phyloP scores from a whole-genome alignment of 1,140 invertebrate species.

The Drosophila willistoni region DNA sequence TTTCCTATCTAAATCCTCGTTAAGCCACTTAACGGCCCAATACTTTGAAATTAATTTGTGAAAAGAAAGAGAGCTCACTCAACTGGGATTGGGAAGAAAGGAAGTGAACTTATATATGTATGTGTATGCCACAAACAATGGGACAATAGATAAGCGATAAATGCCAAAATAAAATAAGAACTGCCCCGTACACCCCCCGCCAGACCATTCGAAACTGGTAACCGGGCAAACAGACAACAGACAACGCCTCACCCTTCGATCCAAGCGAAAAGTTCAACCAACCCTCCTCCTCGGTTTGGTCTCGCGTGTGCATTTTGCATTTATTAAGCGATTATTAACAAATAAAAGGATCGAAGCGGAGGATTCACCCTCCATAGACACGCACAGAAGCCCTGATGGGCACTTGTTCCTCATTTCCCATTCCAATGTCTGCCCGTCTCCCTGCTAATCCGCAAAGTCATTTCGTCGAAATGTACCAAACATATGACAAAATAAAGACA shows the following conservation, averaged over 20 bases:
- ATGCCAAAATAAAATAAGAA: constrained; percentile 64
- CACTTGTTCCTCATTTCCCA: constrained; percentile 42
- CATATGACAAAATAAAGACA: constrained; percentile 64
- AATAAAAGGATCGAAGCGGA: constrained; percentile 53
- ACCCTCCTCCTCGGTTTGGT: constrained; percentile 13
- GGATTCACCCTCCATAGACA: constrained; percentile 37
- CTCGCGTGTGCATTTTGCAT: constrained; percentile 76
- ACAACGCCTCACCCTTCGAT: background rate
- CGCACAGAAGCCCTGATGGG: background rate
- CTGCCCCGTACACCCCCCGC: constrained; percentile 6
- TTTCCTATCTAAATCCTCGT: constrained; percentile 17
- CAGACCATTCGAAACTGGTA: background rate
- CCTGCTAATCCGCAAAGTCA: constrained; percentile 80
- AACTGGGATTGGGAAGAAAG: constrained; percentile 23
- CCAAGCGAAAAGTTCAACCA: background rate
- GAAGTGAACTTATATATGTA: background rate
- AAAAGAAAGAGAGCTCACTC: background rate
- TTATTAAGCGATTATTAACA: constrained; percentile 83
- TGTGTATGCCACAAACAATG: constrained; percentile 41
- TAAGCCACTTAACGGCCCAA: constrained; percentile 68
- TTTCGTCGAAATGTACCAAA: constrained; percentile 73
- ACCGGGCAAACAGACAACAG: background rate
- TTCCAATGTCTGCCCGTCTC: background rate
- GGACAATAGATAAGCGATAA: constrained; percentile 73
- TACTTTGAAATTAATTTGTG: constrained; percentile 70